Conservation (phyloP, 2,888 invertebrate species). For the Monopis laevigella region DNA sequence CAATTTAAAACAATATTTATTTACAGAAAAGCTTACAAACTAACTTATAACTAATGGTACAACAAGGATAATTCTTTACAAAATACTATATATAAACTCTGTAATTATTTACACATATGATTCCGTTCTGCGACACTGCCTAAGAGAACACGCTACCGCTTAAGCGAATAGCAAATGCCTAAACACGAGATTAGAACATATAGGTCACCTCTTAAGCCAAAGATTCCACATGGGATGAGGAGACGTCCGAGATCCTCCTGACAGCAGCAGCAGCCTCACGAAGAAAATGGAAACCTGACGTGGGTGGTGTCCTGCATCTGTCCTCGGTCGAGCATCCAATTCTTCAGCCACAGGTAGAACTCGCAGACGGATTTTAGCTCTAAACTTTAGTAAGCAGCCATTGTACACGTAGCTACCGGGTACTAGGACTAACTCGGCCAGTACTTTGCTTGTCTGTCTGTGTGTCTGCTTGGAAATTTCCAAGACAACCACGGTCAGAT, state of each 20-base stretch:
- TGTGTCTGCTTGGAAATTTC: no score
- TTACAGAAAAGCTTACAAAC: no score
- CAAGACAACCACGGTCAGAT: no score
- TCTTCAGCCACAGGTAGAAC: not conserved
- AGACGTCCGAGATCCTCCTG: not conserved
- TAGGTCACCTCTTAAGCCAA: not conserved
- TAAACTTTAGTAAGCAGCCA: no score
- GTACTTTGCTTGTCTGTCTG: no score
- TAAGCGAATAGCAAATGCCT: not conserved
- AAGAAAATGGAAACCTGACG: not conserved
- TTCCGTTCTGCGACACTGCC: not conserved
- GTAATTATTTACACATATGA: slow-evolving; percentile 12
- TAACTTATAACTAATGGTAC: no score
- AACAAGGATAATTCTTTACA: no score
- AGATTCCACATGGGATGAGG: not conserved
- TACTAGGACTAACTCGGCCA: no score
- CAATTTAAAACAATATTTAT: no score
- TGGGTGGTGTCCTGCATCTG: not conserved
- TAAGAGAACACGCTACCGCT: not conserved
- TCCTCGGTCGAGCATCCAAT: not conserved
- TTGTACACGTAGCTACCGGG: no score
- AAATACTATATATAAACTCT: not conserved
- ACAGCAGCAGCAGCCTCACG: not conserved
- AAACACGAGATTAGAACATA: not conserved
- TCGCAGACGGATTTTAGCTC: no score